Evolutionary conservation across 2,113 vertebrate species (phyloP).

Genomic region (Speoplatyrhinus poulsoni): DNA sequence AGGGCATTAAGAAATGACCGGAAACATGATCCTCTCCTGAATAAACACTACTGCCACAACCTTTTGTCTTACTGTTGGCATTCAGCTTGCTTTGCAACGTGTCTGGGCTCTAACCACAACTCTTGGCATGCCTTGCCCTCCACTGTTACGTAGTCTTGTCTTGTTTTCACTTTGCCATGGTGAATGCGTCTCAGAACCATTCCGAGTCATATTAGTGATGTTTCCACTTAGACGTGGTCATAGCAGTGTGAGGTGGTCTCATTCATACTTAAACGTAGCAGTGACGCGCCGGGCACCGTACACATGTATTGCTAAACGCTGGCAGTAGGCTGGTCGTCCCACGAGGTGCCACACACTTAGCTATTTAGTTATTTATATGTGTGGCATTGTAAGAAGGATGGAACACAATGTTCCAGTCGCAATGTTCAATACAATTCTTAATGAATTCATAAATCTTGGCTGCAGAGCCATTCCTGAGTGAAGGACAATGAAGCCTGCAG

Average conservation of each 20-base stretch:
- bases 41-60: constrained; percentile 42
- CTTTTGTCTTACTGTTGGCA: constrained; percentile 19
- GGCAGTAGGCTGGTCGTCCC: constrained; percentile 43
- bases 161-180: neutral
- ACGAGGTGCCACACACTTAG: constrained; percentile 52
- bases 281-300: constrained; percentile 28
- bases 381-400: constrained; percentile 53
- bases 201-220: neutral
- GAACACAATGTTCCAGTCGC: constrained; percentile 72
- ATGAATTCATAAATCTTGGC: constrained; percentile 82
- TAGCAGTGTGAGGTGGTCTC: neutral
- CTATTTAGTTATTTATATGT: constrained; percentile 74
- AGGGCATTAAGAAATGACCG: constrained; percentile 55
- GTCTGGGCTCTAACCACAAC: constrained; percentile 7
- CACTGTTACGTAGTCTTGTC: no score
- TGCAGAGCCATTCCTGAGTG: constrained; percentile 64
- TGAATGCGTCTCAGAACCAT: neutral
- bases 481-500: constrained; percentile 73
- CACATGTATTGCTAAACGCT: constrained; percentile 42
- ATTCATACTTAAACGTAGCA: neutral
- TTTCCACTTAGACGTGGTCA: neutral
- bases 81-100: constrained; percentile 16
- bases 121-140: neutral
- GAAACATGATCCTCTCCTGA: constrained; percentile 53
- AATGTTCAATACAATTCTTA: constrained; percentile 76